A percentile compares a stretch with the other conserved stretches of the same genome.
phyloP scores from a whole-genome alignment of 2,113 vertebrate genomes.

The Callocephalon fimbriatum region DNA sequence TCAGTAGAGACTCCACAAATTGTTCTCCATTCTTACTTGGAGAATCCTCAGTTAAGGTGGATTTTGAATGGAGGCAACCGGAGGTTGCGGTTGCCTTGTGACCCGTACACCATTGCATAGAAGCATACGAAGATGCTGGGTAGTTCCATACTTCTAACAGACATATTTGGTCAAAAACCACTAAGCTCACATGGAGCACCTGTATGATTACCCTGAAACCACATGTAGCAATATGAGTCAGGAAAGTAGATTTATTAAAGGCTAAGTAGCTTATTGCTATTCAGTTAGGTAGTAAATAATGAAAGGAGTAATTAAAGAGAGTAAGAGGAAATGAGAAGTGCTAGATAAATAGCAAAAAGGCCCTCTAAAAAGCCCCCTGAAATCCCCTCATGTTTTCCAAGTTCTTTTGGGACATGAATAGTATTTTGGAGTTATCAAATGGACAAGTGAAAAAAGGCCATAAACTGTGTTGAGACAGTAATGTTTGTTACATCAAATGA shows the following conservation, averaged over 20 bases:
- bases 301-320: background rate
- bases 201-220: background rate
- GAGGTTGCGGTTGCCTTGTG: background rate
- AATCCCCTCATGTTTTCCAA: background rate
- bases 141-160: background rate
- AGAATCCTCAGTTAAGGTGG: background rate
- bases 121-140: background rate
- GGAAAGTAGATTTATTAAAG: background rate
- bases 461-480: background rate
- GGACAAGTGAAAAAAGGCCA: background rate
- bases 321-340: background rate
- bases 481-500: background rate
- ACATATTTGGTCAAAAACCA: background rate
- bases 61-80: background rate
- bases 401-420: background rate
- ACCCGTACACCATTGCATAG: background rate
- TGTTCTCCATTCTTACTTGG: background rate
- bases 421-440: background rate
- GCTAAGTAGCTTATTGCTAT: background rate
- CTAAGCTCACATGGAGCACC: background rate
- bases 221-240: background rate
- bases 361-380: background rate
- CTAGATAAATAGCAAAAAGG: background rate
- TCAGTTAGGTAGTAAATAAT: background rate
- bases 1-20: background rate